Percentiles rank a stretch among this genome's conserved stretches.
Evolutionary conservation across 2,113 vertebrate species (phyloP).

Genomic region (Cottus gobio): DNA sequence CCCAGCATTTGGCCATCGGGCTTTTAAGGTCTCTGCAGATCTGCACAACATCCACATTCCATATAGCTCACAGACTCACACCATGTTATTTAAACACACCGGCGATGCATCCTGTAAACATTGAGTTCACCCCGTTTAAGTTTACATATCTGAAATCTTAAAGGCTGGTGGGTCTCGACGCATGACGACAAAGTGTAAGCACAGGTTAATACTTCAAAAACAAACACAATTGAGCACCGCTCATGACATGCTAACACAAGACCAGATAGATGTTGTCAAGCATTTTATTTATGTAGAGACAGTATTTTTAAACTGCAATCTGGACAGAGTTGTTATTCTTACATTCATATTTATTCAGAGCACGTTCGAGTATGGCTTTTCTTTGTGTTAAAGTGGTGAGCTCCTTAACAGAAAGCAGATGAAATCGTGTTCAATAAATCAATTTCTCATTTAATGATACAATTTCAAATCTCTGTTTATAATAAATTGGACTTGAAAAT

Average conservation of each 20-base stretch:
- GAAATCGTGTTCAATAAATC: background rate
- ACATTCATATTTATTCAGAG: background rate
- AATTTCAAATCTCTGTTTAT: background rate
- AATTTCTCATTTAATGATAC: background rate
- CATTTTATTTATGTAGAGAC: no score
- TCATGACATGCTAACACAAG: background rate
- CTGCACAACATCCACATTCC: conserved; percentile 6
- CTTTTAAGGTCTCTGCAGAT: background rate
- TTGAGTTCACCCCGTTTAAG: background rate
- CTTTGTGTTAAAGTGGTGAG: background rate
- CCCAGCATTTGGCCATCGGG: background rate
- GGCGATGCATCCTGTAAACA: background rate
- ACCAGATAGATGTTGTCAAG: background rate
- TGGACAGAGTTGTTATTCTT: background rate
- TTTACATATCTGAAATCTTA: conserved; percentile 40
- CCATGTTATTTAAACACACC: background rate
- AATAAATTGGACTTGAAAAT: background rate
- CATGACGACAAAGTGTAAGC: conserved; percentile 3
- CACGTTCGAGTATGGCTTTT: background rate
- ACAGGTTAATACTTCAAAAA: conserved; percentile 4
- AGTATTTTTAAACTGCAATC: no score
- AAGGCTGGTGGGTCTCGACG: background rate
- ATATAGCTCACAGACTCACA: background rate
- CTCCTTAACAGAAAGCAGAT: background rate
- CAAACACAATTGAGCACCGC: background rate